Percentiles rank a stretch among this genome's conserved stretches.
phyloP scores from a whole-genome alignment of 2,113 vertebrate genomes.

The Theristicus caerulescens region DNA sequence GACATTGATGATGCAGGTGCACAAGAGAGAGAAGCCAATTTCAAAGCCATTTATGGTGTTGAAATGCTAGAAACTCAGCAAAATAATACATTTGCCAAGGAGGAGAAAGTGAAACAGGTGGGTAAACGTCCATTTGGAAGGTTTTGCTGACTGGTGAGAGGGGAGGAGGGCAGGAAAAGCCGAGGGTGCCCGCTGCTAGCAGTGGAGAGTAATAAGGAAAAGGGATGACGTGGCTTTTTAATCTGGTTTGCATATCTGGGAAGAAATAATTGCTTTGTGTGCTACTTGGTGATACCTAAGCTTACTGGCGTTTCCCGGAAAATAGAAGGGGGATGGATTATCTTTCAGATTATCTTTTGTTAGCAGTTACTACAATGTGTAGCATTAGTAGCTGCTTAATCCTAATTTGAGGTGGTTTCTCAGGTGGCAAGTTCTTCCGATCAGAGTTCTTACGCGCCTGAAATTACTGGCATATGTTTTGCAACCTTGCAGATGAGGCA shows the following conservation, averaged over 20 bases:
- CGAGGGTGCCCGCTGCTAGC: neutral
- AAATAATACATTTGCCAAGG: constrained; percentile 21
- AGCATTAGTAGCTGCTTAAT: neutral
- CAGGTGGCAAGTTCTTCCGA: neutral
- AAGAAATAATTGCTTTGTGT: constrained; percentile 2
- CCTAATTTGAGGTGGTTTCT: neutral
- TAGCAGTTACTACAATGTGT: neutral
- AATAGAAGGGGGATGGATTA: neutral
- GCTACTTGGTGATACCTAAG: neutral
- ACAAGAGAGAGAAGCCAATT: constrained; percentile 49
- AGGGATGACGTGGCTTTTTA: constrained; percentile 33
- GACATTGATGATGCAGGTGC: constrained; percentile 64
- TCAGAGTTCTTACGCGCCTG: neutral
- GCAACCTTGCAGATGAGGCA: neutral
- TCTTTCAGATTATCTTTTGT: neutral
- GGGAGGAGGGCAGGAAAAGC: neutral
- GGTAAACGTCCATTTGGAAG: neutral
- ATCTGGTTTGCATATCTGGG: constrained; percentile 16
- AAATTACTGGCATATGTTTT: neutral
- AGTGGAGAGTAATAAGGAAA: neutral
- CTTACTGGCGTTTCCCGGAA: neutral
- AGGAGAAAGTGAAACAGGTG: constrained; percentile 45
- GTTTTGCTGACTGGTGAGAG: neutral
- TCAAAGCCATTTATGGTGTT: constrained; percentile 61
- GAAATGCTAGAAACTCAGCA: constrained; percentile 35